Evolutionary conservation across 1,140 invertebrate genomes (phyloP).

Genomic region (Luehdorfia chinensis): DNA sequence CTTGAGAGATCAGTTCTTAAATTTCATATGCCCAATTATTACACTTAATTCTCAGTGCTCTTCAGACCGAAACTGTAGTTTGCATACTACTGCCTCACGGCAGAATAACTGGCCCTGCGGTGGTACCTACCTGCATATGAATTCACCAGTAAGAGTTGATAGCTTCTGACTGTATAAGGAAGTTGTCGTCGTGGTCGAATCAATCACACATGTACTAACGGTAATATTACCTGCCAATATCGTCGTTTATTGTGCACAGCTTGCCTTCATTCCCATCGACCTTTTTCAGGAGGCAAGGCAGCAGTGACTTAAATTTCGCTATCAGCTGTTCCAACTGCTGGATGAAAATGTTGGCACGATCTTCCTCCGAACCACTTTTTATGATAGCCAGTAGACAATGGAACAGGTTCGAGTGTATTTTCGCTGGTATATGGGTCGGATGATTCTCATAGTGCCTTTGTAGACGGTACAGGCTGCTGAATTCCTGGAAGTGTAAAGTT

Average conservation of each 20-base stretch:
- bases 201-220: no score
- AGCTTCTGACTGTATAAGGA: no score
- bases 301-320: slow-evolving; percentile 46
- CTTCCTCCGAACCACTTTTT: slow-evolving; percentile 39
- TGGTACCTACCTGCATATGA: no score
- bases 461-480: slow-evolving; percentile 49
- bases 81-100: no score
- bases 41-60: no score
- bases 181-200: no score
- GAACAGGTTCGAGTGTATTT: slow-evolving; percentile 55
- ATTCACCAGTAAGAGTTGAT: no score
- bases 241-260: slow-evolving; percentile 50
- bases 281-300: slow-evolving; percentile 49
- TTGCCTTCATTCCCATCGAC: slow-evolving; percentile 30
- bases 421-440: slow-evolving; percentile 55
- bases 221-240: slow-evolving; percentile 51
- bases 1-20: no score
- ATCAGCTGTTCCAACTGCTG: slow-evolving; percentile 58
- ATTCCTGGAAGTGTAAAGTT: slow-evolving; percentile 47
- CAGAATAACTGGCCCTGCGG: no score
- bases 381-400: slow-evolving; percentile 58
- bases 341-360: slow-evolving; percentile 46
- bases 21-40: no score
- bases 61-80: no score
- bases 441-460: slow-evolving; percentile 58